A percentile compares a stretch with the other conserved stretches of the same genome.
Evolutionary conservation across 2,888 invertebrate species (phyloP).

Genomic region (Subacronicta megacephala): DNA sequence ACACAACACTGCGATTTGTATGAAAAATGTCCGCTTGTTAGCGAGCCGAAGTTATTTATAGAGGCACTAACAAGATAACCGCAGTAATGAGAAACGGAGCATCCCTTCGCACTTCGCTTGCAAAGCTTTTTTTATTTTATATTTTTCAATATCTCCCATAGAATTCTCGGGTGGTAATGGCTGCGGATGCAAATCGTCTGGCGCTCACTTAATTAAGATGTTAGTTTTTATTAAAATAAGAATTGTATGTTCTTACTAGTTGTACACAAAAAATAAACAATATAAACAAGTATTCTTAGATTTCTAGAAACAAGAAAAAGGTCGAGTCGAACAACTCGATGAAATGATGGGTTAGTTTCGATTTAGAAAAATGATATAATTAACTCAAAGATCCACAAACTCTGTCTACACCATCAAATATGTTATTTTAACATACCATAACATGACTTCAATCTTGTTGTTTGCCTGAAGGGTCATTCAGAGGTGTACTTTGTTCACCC

Average conservation of each 20-base stretch:
- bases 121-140: conserved; percentile 40
- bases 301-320: too few relatives aligned
- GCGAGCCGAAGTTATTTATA: conserved; percentile 61
- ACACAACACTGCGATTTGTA: conserved; percentile 51
- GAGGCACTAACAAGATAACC: conserved; percentile 67
- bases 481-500: too few relatives aligned
- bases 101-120: conserved; percentile 44
- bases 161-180: conserved; percentile 45
- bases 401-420: too few relatives aligned
- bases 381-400: too few relatives aligned
- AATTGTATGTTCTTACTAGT: neutral
- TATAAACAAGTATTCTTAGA: too few relatives aligned
- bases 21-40: conserved; percentile 66
- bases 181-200: conserved; percentile 25
- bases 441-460: too few relatives aligned
- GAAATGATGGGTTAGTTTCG: too few relatives aligned
- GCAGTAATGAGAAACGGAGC: conserved; percentile 61
- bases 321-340: too few relatives aligned
- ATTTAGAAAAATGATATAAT: too few relatives aligned
- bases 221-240: neutral
- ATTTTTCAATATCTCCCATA: conserved; percentile 55
- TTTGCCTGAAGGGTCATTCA: too few relatives aligned
- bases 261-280: neutral
- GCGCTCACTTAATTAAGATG: conserved; percentile 42
- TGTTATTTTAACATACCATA: too few relatives aligned